Percentiles rank a stretch among this genome's conserved stretches.
These are phyloP conservation scores for Parapristionchus giblindavisi DNA, from an alignment of 2,888 invertebrate species.

Conservation along the genomic window DNA sequence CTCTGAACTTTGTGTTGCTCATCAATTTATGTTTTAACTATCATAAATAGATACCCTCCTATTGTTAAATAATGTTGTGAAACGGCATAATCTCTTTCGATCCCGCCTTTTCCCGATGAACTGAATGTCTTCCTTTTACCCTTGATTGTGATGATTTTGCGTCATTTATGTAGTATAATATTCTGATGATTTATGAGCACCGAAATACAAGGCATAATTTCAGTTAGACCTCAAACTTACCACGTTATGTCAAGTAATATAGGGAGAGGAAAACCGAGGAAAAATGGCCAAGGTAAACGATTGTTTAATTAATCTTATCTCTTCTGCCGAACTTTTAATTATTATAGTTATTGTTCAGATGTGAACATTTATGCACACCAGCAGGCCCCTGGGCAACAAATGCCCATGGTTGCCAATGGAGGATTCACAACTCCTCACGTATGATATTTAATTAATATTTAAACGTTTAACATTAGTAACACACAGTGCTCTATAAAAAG, in stretches of 20 bases:
- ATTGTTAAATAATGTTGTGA: too few relatives aligned
- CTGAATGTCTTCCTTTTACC: too few relatives aligned
- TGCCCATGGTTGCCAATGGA: slow-evolving; percentile 31
- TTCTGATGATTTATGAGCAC: too few relatives aligned
- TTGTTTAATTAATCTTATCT: not conserved
- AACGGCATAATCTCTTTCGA: too few relatives aligned
- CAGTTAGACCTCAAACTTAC: slow-evolving; percentile 39
- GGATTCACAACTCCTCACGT: slow-evolving; percentile 9
- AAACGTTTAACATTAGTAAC: not conserved
- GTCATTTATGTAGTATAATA: too few relatives aligned
- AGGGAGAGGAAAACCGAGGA: slow-evolving; percentile 38
- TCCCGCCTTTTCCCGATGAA: too few relatives aligned
- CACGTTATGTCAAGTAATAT: slow-evolving; percentile 38
- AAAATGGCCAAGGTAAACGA: slow-evolving; percentile 27
- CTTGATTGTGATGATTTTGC: too few relatives aligned
- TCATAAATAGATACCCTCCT: too few relatives aligned
- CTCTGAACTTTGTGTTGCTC: too few relatives aligned
- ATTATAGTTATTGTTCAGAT: slow-evolving; percentile 6
- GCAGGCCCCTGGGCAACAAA: slow-evolving; percentile 6
- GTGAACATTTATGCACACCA: not conserved
- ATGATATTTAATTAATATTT: not conserved
- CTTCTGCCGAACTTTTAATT: not conserved
- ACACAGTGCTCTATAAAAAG: too few relatives aligned
- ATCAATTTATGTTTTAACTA: too few relatives aligned
- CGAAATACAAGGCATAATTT: not conserved